Conservation (phyloP, 1,140 invertebrate species). For the Drosophila nasuta region DNA sequence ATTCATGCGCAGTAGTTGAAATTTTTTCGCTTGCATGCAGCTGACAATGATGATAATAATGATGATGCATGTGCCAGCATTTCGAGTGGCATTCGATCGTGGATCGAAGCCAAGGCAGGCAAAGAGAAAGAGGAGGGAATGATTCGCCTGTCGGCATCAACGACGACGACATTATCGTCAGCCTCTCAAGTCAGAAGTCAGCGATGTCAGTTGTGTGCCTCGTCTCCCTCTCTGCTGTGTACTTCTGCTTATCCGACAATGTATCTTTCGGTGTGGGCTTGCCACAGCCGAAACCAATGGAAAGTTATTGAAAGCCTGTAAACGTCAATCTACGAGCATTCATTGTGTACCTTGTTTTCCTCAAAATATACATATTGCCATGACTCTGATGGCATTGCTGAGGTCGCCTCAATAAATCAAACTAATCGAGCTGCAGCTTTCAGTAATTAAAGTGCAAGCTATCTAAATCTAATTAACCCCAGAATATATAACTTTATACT, state of each 20-base stretch:
- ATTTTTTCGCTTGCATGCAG: constrained; percentile 69
- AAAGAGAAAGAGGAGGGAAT: constrained; percentile 24
- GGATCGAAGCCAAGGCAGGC: neutral
- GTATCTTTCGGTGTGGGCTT: constrained; percentile 68
- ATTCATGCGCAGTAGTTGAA: constrained; percentile 79
- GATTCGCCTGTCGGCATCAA: constrained; percentile 78
- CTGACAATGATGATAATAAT: constrained; percentile 70
- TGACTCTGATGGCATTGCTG: constrained; percentile 13
- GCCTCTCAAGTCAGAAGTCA: constrained; percentile 62
- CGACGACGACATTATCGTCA: constrained; percentile 78
- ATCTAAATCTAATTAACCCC: constrained; percentile 34
- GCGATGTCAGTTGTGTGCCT: constrained; percentile 57
- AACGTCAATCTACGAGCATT: constrained; percentile 44
- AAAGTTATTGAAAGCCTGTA: constrained; percentile 75
- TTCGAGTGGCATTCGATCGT: constrained; percentile 28
- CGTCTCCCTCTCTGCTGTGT: neutral
- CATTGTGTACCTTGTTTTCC: constrained; percentile 33
- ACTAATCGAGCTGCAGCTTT: constrained; percentile 21
- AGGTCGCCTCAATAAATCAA: constrained; percentile 43
- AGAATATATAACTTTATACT: neutral
- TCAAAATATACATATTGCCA: constrained; percentile 41
- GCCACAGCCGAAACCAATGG: constrained; percentile 43
- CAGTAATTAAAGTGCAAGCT: constrained; percentile 21
- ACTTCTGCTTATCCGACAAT: constrained; percentile 50
- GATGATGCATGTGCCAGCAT: constrained; percentile 66